Base-by-base conservation (phyloP, 1,140 invertebrate species). In the Drosophila subpulchrella region DNA sequence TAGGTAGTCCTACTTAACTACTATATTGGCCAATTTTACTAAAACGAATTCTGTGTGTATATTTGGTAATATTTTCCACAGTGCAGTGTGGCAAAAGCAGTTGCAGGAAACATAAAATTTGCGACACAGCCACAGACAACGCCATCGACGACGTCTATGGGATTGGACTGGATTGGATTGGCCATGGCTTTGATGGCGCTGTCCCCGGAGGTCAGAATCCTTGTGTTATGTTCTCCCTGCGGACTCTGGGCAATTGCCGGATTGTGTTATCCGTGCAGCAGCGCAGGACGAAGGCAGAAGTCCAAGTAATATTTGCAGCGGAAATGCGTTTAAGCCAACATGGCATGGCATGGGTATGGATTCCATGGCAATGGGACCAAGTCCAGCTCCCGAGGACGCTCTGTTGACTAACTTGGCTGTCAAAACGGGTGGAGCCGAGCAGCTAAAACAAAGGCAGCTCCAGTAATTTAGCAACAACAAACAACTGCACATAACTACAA, bases 401-500 rank as follows among this genome's bases (percentile, higher is more conserved):
- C 24, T 83, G 63, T 54, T 81, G 81, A 89, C 81, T 81, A 70
- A 89, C 67, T 89, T 54, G 58, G 55, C 81, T 89, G 85, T 89
- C 85, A 89, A 84, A 89, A 89, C 81, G 84, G 65, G 38, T 42
- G 48, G 34, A 24, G 12, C 58, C 48, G n/a, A 59, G 63, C 41
- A 15, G 72, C 41, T 72, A 68, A 73, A 66, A 77, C 83, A 82
- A 70, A 79, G 75, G 55, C 81, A 68, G 71, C 67, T 75, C 59
- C 65, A 77, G 68, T 89, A 84, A 86, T 86, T 89, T 83, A 86
- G 67, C 72, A 86, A 82, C 79, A 79, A 77, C 81, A 81, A 85
- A 85, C 78, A 76, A 54, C 51, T 54, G 67, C 54, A 71, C 63
- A 88, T 84, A 88, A 89, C 80, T 89, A 75, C 81, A 77, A 74